Conservation (phyloP, 2,113 vertebrate species). For the Prolemur simus region DNA sequence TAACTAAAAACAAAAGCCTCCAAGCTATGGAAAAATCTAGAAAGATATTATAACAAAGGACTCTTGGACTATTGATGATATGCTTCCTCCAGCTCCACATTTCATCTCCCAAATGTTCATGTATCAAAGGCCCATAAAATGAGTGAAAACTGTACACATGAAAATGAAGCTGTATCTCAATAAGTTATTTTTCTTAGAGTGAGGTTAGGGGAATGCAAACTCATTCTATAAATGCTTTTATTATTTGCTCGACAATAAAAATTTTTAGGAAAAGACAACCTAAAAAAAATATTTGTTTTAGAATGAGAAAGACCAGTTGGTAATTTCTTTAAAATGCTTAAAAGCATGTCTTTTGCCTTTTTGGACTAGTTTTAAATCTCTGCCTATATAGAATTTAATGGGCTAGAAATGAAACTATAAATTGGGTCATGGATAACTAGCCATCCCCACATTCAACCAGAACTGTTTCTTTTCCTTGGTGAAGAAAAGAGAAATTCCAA, state of each 20-base stretch:
- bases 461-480: background rate
- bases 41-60: background rate
- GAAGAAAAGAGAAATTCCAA: background rate
- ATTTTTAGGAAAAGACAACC: background rate
- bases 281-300: background rate
- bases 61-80: background rate
- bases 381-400: background rate
- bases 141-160: background rate
- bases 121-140: background rate
- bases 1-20: background rate
- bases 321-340: background rate
- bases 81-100: background rate
- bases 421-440: background rate
- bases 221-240: background rate
- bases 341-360: background rate
- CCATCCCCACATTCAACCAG: background rate
- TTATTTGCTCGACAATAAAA: background rate
- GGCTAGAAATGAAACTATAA: background rate
- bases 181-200: background rate
- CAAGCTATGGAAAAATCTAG: background rate
- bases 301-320: background rate
- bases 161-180: background rate
- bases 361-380: background rate
- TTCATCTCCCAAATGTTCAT: background rate
- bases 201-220: background rate